Base-by-base conservation (phyloP, 2,888 invertebrate genomes). In the Epinotia ramella region DNA sequence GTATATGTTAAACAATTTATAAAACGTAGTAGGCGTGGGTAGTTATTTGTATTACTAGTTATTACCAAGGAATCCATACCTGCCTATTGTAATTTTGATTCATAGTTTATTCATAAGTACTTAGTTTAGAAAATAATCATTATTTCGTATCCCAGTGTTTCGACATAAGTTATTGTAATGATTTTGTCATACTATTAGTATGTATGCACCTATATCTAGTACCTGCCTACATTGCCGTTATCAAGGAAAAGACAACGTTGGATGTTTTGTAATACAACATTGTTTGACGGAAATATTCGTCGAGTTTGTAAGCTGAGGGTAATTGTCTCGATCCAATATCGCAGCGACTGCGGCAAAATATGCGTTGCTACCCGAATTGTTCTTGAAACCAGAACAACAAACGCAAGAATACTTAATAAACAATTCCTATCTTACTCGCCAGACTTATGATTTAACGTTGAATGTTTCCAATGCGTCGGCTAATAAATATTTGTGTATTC, bases 221-320 rank as follows among this genome's bases (percentile, higher is more conserved):
- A 44, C 16, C 20, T 59, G 24, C 18, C 20, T 59, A 46, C 18
- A 28, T 28, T 18, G 33, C 60, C 46, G 59, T 16, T 57, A 65
- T 49, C 59, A 40, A 40, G 16, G 40, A 62, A 44, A 62, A 69
- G 59, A 68, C 67, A 66, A 64, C 73, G 78, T 73, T 72, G 71
- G 77, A 82, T 90, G 89, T 90, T 91, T 90, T 87, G 90, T 84
- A 89, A 90, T 80, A 86, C 81, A 85, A 84, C 87, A 79, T 82
- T 89, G 89, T 89, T 90, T 89, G 85, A 77, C 84, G 88, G 88
- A 88, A 89, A 89, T 85, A 86, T 86, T 85, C 83, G 83, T 81
- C 79, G 81, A 78, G 80, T 83, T 82, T 80, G 81, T 83, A 88
- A 89, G 89, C 88, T 90, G 80, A 77, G 66, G 71, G 63, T 53